Evolutionary conservation across 2,797 vertebrate species (phyloP), one percentile per base, ranked within the genome.

Genomic region (Danio tinwini): DNA sequence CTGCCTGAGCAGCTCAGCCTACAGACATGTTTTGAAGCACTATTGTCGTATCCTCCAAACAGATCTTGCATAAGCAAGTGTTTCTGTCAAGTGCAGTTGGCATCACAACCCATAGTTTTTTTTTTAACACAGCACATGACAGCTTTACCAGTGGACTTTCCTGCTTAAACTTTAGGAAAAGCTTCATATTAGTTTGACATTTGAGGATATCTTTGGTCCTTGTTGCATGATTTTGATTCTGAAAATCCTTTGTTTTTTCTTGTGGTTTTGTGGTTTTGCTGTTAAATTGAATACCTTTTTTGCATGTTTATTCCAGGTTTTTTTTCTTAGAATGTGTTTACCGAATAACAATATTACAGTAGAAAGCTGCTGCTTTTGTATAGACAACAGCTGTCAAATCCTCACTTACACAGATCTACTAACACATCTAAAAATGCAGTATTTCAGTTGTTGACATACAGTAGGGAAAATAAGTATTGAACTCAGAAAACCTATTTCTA

Each of bases 1-100:
- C 37, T 56, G 29, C 52, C 39, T n/a, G 29, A 56, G 52, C 21
- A 76, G 40, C 74, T 76, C 42, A 47, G 52, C 19, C 7, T 58
- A 39, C 62, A 58, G 63, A 68, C 11, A 19, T 53, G 21, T 76
- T 76, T 67, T 58, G 63, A 58, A 76, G 19, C 44, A 12, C 62
- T 56, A 67, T n/a, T n/a, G 50, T 63, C 12, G 11, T 76, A 68
- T 76, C 65, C 42, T 52, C 45, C 45, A 49, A 69, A 78, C 55
- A 50, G 76, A 49, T 42, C 64, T 78, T 69, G 55, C 76, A 69
- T 78, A 78, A 68, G 55, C 44, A 69, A 77, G 65, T 78, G 44
- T 69, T 69, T 69, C 76, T 78, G 76, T 61, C 64, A 61, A 69
- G 52, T 68, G 52, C 53, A 68, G 63, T 76, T 76, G 63, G 40